Conservation (phyloP, 2,888 invertebrate genomes). For the Conus canariensis region DNA sequence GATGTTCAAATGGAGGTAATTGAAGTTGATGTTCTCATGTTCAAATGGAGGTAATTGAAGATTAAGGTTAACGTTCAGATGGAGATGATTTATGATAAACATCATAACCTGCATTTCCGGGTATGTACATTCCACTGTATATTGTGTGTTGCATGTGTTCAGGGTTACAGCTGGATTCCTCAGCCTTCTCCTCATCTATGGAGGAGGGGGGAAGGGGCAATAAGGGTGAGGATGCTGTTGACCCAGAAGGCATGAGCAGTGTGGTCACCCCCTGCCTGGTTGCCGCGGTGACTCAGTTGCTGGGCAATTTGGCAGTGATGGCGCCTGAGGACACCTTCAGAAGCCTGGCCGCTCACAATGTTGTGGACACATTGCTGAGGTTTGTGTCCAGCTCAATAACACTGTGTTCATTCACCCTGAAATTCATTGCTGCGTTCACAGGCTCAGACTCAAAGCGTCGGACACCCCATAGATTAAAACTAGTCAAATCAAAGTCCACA, state of each 20-base stretch:
- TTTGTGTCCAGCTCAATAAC: conserved; percentile 46
- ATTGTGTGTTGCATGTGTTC: not conserved
- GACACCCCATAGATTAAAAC: too few relatives aligned
- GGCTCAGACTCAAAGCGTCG: too few relatives aligned
- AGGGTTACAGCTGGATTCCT: conserved; percentile 28
- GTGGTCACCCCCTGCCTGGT: conserved; percentile 75
- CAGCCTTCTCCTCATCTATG: not conserved
- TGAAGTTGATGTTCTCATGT: too few relatives aligned
- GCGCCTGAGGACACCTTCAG: conserved; percentile 71
- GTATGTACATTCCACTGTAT: too few relatives aligned
- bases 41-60: too few relatives aligned
- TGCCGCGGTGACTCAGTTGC: conserved; percentile 68
- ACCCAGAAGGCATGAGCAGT: conserved; percentile 52
- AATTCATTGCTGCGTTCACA: not conserved
- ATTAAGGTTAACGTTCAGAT: too few relatives aligned
- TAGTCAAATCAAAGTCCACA: too few relatives aligned
- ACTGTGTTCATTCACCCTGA: too few relatives aligned
- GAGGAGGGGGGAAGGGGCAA: not conserved
- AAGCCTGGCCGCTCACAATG: conserved; percentile 66
- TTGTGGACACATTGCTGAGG: conserved; percentile 69
- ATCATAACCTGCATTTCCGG: too few relatives aligned
- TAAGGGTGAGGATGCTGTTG: not conserved
- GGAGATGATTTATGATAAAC: too few relatives aligned
- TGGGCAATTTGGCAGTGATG: conserved; percentile 70
- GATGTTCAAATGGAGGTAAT: too few relatives aligned